Evolutionary conservation across 2,113 vertebrate genomes (phyloP).

Genomic region (Lutjanus erythropterus): DNA sequence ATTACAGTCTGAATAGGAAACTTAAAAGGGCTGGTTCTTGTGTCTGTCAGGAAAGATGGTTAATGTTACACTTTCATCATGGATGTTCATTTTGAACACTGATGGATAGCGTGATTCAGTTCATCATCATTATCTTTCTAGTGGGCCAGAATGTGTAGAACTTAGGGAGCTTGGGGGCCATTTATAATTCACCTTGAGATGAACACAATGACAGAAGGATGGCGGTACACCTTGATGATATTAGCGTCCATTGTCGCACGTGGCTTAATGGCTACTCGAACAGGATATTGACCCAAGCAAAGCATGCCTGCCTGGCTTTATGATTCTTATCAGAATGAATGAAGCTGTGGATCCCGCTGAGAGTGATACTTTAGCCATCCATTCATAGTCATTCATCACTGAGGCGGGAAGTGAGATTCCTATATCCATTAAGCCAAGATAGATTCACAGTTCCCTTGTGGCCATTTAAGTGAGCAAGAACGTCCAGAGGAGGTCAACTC

Average conservation of each 20-base stretch:
- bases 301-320: conserved; percentile 75
- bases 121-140: conserved; percentile 48
- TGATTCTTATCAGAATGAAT: conserved; percentile 83
- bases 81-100: conserved; percentile 59
- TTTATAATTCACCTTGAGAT: conserved; percentile 83
- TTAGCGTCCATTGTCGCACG: conserved; percentile 76
- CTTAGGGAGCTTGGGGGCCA: conserved; percentile 46
- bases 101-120: conserved; percentile 69
- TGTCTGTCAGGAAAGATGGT: conserved; percentile 63
- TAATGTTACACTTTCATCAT: conserved; percentile 64
- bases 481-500: conserved; percentile 74
- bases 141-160: conserved; percentile 48
- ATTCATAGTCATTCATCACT: conserved; percentile 80
- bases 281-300: conserved; percentile 83
- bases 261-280: conserved; percentile 78
- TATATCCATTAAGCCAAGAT: conserved; percentile 82
- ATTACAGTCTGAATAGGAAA: conserved; percentile 61
- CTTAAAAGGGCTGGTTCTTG: conserved; percentile 49
- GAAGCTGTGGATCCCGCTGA: conserved; percentile 64
- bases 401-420: conserved; percentile 76
- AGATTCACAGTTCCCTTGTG: conserved; percentile 80
- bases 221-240: conserved; percentile 74
- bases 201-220: conserved; percentile 72
- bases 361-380: conserved; percentile 79
- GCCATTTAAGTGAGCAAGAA: conserved; percentile 76